Evolutionary conservation across 2,113 vertebrate genomes (phyloP).

Genomic region (Prolemur simus): DNA sequence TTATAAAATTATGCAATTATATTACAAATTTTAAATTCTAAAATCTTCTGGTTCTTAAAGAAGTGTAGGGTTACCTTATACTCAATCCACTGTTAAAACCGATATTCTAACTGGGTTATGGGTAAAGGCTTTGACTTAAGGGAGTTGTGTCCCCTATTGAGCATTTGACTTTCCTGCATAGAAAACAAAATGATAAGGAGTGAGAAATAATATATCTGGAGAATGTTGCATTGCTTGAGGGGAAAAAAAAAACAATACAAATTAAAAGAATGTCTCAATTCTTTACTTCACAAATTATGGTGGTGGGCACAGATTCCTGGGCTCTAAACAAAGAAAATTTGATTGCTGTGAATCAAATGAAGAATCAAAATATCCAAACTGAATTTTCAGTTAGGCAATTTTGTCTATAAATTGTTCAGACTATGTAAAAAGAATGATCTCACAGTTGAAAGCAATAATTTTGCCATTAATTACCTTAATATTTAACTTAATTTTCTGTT

Average conservation of each 20-base stretch:
- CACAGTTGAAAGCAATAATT: conserved; percentile 53
- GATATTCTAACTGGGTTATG: neutral
- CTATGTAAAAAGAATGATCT: conserved; percentile 39
- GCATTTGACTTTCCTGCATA: neutral
- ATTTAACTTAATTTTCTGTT: conserved; percentile 56
- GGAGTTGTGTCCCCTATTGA: neutral
- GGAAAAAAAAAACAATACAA: neutral
- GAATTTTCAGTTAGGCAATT: conserved; percentile 23
- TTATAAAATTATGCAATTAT: neutral
- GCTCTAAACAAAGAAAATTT: conserved; percentile 10
- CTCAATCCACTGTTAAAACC: neutral
- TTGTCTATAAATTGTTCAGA: conserved; percentile 17
- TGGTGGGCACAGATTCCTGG: neutral
- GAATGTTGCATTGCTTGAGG: neutral
- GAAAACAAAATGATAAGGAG: neutral
- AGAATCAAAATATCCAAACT: neutral
- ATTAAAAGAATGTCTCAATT: conserved; percentile 20
- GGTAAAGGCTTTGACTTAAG: neutral
- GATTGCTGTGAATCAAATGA: neutral
- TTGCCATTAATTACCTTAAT: conserved; percentile 52
- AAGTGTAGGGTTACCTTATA: neutral
- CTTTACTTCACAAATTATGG: conserved; percentile 50
- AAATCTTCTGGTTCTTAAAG: neutral
- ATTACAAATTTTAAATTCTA: conserved; percentile 45
- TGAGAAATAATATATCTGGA: conserved; percentile 3